phyloP scores from a whole-genome alignment of 35 echinoderm and acorn worm species.

The Eucidaris tribuloides region DNA sequence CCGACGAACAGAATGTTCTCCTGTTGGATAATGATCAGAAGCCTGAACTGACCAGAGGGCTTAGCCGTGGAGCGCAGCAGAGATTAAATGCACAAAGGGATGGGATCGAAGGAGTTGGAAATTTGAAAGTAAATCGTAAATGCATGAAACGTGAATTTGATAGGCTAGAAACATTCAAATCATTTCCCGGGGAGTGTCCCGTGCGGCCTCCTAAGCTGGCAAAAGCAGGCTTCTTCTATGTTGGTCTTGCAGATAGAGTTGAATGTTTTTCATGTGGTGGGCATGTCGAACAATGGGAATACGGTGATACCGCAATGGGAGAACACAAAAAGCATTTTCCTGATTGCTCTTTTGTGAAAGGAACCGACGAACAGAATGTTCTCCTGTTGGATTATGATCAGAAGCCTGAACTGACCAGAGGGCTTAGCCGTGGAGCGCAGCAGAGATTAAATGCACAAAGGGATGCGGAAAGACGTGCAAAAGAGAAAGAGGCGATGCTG shows the following conservation, averaged over 20 bases:
- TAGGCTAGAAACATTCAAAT: conserved; percentile 43
- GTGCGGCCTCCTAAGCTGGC: conserved; percentile 57
- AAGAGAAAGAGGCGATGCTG: conserved; percentile 39
- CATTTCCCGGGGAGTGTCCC: conserved; percentile 63
- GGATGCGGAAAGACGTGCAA: conserved; percentile 22
- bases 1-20: too few relatives aligned
- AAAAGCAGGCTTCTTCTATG: conserved; percentile 85
- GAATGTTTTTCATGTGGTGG: conserved; percentile 87
- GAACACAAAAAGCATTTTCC: conserved; percentile 87
- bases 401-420: conserved; percentile 1
- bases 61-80: too few relatives aligned
- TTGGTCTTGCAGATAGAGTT: conserved; percentile 67
- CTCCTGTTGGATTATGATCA: conserved; percentile 15
- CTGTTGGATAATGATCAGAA: too few relatives aligned
- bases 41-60: too few relatives aligned
- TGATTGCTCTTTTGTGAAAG: conserved; percentile 73
- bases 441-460: conserved; percentile 16
- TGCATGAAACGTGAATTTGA: conserved; percentile 32
- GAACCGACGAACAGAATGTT: conserved; percentile 47
- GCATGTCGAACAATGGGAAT: conserved; percentile 77
- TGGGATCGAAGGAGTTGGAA: too few relatives aligned
- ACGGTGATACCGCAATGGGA: conserved; percentile 89
- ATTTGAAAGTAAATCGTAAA: too few relatives aligned
- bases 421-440: neutral
- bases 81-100: too few relatives aligned